phyloP scores from a whole-genome alignment of 2,888 invertebrate species.

The Cosmia trapezina region DNA sequence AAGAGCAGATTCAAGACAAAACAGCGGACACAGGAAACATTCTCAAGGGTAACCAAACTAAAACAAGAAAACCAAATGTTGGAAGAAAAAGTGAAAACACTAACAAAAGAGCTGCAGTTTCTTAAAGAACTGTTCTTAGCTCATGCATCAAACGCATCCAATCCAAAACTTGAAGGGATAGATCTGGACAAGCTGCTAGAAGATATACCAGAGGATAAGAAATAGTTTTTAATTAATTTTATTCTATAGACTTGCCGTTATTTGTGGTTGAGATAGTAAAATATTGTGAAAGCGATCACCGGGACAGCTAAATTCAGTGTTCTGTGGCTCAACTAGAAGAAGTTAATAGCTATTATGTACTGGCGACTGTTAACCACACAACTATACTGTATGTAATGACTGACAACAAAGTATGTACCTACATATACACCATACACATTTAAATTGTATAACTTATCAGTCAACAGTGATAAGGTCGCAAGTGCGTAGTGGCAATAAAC shows the following conservation, averaged over 20 bases:
- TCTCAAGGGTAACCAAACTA: constrained; percentile 93
- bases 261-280: constrained; percentile 25
- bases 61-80: constrained; percentile 95
- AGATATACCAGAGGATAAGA: constrained; percentile 87
- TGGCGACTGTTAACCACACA: constrained; percentile 5
- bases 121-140: constrained; percentile 95
- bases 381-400: background rate
- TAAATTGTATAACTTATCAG: constrained; percentile 6
- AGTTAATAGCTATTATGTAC: constrained; percentile 26
- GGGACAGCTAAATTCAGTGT: constrained; percentile 17
- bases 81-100: constrained; percentile 94
- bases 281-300: constrained; percentile 32
- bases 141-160: constrained; percentile 92
- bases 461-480: constrained; percentile 25
- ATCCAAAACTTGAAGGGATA: constrained; percentile 89
- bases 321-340: constrained; percentile 33
- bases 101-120: constrained; percentile 95
- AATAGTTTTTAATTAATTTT: constrained; percentile 55
- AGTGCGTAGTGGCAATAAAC: constrained; percentile 29
- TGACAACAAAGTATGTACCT: background rate
- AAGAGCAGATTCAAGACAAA: constrained; percentile 95
- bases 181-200: constrained; percentile 90
- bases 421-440: background rate
- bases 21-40: constrained; percentile 94
- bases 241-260: constrained; percentile 44